Conservation (phyloP, 2,113 vertebrate genomes). For the Apteryx owenii region DNA sequence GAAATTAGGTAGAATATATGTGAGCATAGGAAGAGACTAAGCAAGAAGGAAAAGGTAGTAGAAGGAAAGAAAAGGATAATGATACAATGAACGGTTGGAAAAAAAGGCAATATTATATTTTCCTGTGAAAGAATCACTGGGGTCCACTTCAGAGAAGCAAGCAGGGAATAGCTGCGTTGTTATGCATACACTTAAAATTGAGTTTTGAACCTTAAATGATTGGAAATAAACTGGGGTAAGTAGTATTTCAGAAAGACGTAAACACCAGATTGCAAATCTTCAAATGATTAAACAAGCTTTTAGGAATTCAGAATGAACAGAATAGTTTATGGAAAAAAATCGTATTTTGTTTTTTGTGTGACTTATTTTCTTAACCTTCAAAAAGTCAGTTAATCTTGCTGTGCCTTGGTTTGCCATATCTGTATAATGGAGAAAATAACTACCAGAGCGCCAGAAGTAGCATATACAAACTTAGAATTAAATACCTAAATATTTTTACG, state of each 20-base stretch:
- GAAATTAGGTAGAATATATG: no score
- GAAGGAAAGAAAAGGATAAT: background rate
- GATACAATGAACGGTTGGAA: background rate
- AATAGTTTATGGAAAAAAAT: background rate
- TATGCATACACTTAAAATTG: accelerated
- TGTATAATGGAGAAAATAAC: accelerated
- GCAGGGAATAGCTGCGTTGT: accelerated
- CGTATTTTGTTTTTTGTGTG: background rate
- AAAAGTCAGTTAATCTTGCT: background rate
- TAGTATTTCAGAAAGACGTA: background rate
- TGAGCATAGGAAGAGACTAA: no score
- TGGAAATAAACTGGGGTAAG: background rate
- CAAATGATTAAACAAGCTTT: background rate
- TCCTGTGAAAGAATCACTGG: accelerated
- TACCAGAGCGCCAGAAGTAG: background rate
- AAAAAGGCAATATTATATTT: background rate
- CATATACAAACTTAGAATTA: background rate
- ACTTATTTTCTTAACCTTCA: background rate
- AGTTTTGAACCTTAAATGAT: background rate
- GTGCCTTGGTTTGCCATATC: background rate
- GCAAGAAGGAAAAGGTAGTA: no score
- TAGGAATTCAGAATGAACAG: background rate
- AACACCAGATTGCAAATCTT: background rate
- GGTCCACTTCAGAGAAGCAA: background rate
- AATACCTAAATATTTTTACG: background rate